Conservation (phyloP, 2,888 invertebrate species). For the Sphaerophoria taeniata region DNA sequence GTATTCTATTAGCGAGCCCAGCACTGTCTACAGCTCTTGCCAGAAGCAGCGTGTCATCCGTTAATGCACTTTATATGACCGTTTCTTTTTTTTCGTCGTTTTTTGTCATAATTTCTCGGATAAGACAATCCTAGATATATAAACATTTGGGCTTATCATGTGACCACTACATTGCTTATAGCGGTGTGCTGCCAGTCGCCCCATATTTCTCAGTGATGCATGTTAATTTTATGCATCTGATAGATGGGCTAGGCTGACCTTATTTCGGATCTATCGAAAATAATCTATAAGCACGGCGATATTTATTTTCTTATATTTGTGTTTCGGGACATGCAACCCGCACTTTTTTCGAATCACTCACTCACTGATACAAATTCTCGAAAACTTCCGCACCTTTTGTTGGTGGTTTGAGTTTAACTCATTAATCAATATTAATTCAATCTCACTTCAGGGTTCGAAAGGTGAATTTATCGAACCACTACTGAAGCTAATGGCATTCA, state of each 20-base stretch:
- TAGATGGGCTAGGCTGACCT: constrained; percentile 61
- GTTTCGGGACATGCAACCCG: constrained; percentile 36
- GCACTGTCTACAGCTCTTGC: neutral
- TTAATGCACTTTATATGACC: constrained; percentile 67
- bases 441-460: constrained; percentile 25
- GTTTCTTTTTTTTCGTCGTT: constrained; percentile 9
- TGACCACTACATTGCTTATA: constrained; percentile 44
- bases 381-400: constrained; percentile 46
- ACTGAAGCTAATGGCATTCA: constrained; percentile 57
- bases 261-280: constrained; percentile 50
- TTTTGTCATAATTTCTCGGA: constrained; percentile 28
- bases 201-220: constrained; percentile 50
- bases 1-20: neutral
- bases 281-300: constrained; percentile 10
- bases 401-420: constrained; percentile 16
- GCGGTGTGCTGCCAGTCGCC: constrained; percentile 44
- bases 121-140: constrained; percentile 6
- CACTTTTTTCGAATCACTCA: constrained; percentile 33
- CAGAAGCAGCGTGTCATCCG: constrained; percentile 43
- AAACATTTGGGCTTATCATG: neutral
- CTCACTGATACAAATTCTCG: constrained; percentile 4
- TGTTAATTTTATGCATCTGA: constrained; percentile 72
- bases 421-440: constrained; percentile 66
- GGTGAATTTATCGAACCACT: constrained; percentile 55
- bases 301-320: constrained; percentile 16